Evolutionary conservation across 2,113 vertebrate genomes (phyloP).

Genomic region (Haemorhous mexicanus): DNA sequence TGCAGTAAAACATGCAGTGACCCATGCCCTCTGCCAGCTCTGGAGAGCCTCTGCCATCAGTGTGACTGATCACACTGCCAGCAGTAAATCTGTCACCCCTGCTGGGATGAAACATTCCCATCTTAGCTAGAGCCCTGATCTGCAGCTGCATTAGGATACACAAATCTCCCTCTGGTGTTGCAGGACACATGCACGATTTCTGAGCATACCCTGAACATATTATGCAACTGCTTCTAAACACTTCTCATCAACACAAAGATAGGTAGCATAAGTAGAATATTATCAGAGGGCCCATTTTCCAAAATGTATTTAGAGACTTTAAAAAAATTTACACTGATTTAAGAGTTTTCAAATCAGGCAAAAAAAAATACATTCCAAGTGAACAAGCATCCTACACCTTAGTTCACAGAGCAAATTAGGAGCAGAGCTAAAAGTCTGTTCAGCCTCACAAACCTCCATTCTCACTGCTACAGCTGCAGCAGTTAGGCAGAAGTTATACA

Average conservation of each 20-base stretch:
- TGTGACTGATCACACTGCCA: not conserved
- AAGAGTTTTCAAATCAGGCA: not conserved
- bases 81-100: not conserved
- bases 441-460: not conserved
- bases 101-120: not conserved
- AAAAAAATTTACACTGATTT: not conserved
- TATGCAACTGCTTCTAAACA: not conserved
- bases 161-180: not conserved
- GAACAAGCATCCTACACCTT: not conserved
- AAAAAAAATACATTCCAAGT: not conserved
- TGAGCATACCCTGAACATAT: not conserved
- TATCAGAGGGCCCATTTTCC: not conserved
- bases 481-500: not conserved
- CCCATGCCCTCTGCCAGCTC: not conserved
- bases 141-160: not conserved
- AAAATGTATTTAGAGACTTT: not conserved
- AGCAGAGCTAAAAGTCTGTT: not conserved
- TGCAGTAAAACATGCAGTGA: not conserved
- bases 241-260: not conserved
- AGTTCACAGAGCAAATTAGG: not conserved
- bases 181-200: not conserved
- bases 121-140: not conserved
- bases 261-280: not conserved
- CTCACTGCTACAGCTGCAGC: not conserved
- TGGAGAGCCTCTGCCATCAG: not conserved